Base-by-base conservation (phyloP, 2,888 invertebrate species). In the Drosophila setosimentum region DNA sequence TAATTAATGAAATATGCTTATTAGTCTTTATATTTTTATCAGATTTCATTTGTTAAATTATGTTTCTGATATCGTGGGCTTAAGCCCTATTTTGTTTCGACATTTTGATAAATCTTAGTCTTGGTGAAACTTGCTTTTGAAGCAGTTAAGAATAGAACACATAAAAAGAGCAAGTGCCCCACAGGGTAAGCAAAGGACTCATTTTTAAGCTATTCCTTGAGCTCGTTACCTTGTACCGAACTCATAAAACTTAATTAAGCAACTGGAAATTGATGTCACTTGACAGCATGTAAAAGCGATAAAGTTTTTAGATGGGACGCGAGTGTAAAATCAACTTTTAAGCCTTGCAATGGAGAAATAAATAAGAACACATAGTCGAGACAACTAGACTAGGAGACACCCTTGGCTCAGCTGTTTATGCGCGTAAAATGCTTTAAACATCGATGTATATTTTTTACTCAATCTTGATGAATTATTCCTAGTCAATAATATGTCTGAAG, bases 231-330 rank as follows among this genome's bases (percentile, higher is more conserved):
- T 33, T 11, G 42, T 7, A 18, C 53, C n/a, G n/a, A n/a, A 60
- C 60, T 24, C 63, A 68, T 73, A 62, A 79, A 88, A 80, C 75
- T 65, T 81, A 81, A 83, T 84, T 89, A 86, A 68, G 73, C 60
- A 89, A 67, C 65, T 74, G 68, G 68, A 76, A 83, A 78, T 75
- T 86, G 63, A 65, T 68, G 68, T 68, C 76, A 81, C 73, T 66
- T 79, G 76, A 68, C 82, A 66, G 67, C 64, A 59, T 62, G 57
- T 71, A 59, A 64, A 27, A 27, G 59, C 58, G 48, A 65, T 71
- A 65, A 76, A 80, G 18, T 57, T 76, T 68, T 68, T 65, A 60
- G 64, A 76, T 76, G 72, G 29, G 53, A 37, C 32, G 60, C 13
- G 45, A 69, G 76, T 51, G 54, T 53, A 68, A 75, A 79, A 74